These are phyloP conservation scores for Erpornis zantholeuca DNA, from an alignment of 2,113 vertebrate genomes.

Conservation along the genomic window DNA sequence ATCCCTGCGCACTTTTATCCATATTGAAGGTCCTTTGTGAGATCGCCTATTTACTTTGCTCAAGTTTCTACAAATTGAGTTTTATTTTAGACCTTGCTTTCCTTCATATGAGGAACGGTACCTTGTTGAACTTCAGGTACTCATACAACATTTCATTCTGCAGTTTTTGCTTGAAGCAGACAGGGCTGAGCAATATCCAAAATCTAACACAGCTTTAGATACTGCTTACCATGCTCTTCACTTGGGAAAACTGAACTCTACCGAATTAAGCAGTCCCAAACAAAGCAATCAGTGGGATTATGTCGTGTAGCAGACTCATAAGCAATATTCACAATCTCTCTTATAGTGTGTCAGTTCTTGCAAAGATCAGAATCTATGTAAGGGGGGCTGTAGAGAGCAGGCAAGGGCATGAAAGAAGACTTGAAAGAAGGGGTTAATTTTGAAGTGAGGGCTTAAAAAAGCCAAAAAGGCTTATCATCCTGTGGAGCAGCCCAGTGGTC, in stretches of 20 bases:
- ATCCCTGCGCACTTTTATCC: neutral
- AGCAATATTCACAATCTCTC: neutral
- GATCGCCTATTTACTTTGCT: neutral
- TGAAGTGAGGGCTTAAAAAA: neutral
- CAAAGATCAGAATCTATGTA: neutral
- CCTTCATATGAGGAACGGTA: too few species aligned
- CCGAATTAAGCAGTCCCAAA: neutral
- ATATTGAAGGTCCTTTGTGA: neutral
- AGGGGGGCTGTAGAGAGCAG: fast-evolving
- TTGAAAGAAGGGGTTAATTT: neutral
- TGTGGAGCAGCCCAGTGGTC: neutral
- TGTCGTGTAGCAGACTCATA: neutral
- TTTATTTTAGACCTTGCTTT: neutral
- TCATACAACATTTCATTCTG: neutral
- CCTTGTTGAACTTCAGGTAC: neutral
- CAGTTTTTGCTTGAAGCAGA: neutral
- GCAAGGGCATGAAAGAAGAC: neutral
- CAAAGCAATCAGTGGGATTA: neutral
- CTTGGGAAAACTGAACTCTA: neutral
- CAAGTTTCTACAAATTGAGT: neutral
- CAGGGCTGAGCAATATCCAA: neutral
- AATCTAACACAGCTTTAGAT: neutral
- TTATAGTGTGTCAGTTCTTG: neutral
- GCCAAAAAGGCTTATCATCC: neutral
- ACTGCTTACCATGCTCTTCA: neutral